Base-by-base conservation (phyloP, 2,113 vertebrate genomes). In the Amazona vittata region DNA sequence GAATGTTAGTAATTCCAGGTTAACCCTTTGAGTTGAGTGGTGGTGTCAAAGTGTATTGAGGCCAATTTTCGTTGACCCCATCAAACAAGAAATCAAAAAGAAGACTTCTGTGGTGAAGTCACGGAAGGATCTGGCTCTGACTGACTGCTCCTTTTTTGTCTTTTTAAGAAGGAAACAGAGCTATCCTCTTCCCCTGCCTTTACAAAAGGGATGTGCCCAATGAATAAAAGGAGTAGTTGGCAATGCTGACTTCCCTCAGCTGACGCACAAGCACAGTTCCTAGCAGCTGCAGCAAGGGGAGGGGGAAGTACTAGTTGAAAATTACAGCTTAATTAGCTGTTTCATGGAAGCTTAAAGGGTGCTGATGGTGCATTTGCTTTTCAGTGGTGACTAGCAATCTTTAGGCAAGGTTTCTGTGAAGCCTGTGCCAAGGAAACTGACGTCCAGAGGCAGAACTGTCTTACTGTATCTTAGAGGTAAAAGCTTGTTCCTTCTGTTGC, bases 131-230 rank as follows among this genome's bases (percentile, higher is more conserved):
- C 50, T 70, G 64, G 26, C 55, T 70, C 60, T 83, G 47, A 25
- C 28, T 82, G 69, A 43, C 35, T 71, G 29, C 35, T 83, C 6
- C 35, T 46, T 64, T 78, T 73, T 68, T 37, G 25, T 9, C 10
- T 33, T 65, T 85, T 89, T 43, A 67, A 92, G 84, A 82, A 85
- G 75, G 63, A 92, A 97, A 26, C 64, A 59, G 68, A 93, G 59
- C 52, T 53, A 21, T 75, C 50, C 9, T 88, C 71, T 83, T 86
- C 64, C 85, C 31, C 26, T 50, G 71, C 16, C 68, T 92, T 80
- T 81, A 83, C 55, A 84, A 78, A 93, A 86, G 53, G 64, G 60
- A 71, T 68, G 79, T 83, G 64, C 68, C 35, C 0, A 1, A 35
- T 74, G 15, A 57, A 59, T 35, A 44, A 87, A 50, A 80, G 21